Evolutionary conservation across 2,888 invertebrate genomes (phyloP).

Genomic region (Drosophila robusta): DNA sequence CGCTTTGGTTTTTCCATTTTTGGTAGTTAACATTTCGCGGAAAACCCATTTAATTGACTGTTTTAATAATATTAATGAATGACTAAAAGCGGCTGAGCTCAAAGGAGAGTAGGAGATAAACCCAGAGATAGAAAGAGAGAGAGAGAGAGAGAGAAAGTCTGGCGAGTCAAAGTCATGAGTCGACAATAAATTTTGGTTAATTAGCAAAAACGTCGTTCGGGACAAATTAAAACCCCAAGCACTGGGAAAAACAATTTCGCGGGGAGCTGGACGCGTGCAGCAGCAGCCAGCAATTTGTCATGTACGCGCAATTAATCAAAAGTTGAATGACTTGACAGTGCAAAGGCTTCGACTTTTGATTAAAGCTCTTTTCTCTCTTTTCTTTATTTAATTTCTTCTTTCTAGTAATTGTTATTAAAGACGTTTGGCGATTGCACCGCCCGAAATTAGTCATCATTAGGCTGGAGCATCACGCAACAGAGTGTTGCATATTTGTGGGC

Average conservation of each 20-base stretch:
- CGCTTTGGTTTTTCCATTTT: constrained; percentile 7
- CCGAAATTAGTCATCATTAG: constrained; percentile 65
- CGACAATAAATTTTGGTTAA: constrained; percentile 70
- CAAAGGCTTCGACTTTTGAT: constrained; percentile 34
- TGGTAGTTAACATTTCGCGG: constrained; percentile 44
- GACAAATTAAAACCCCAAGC: constrained; percentile 48
- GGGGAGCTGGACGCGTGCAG: constrained; percentile 38
- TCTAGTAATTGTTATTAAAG: constrained; percentile 53
- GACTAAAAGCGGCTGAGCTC: constrained; percentile 41
- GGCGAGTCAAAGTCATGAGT: constrained; percentile 37
- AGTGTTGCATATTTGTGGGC: constrained; percentile 66
- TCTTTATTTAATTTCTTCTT: constrained; percentile 5
- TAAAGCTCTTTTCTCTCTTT: constrained; percentile 19
- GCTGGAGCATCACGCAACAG: constrained; percentile 10
- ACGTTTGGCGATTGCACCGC: constrained; percentile 34
- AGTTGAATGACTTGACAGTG: constrained; percentile 64
- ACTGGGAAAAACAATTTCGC: constrained; percentile 44
- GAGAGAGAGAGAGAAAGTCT: constrained; percentile 3
- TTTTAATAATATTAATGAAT: constrained; percentile 44
- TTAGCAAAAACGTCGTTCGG: constrained; percentile 62
- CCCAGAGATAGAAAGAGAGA: constrained; percentile 3
- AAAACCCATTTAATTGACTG: constrained; percentile 62
- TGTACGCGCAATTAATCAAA: constrained; percentile 74
- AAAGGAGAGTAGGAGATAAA: neutral
- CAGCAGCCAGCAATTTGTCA: constrained; percentile 67